phyloP scores from a whole-genome alignment of 2,797 vertebrate species.

The Darevskia nairensis region DNA sequence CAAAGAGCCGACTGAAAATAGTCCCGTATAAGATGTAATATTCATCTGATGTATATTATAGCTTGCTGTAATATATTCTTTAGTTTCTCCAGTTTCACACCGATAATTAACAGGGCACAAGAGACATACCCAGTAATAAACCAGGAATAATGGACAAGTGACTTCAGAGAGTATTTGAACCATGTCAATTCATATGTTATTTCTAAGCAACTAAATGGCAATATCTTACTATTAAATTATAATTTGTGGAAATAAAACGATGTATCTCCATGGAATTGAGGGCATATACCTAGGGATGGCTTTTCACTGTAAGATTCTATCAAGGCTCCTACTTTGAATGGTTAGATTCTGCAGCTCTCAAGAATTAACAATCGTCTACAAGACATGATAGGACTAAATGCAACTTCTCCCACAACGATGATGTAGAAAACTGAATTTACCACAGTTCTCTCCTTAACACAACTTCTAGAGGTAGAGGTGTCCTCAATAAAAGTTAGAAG shows the following conservation, averaged over 20 bases:
- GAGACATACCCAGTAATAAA: neutral
- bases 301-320: conserved; percentile 48
- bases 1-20: neutral
- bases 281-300: neutral
- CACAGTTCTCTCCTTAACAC: neutral
- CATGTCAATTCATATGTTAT: conserved; percentile 11
- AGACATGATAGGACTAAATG: neutral
- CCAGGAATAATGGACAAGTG: neutral
- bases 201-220: neutral
- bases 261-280: conserved; percentile 7
- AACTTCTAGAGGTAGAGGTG: neutral
- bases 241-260: neutral
- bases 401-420: neutral
- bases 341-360: neutral
- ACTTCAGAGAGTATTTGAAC: neutral
- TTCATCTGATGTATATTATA: neutral
- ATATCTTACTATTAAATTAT: neutral
- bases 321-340: neutral
- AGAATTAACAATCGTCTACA: neutral
- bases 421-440: neutral
- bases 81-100: neutral
- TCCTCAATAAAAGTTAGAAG: neutral
- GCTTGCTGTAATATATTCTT: neutral
- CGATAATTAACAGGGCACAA: neutral
- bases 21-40: neutral